phyloP scores from a whole-genome alignment of 1,140 invertebrate genomes.

The Apis florea region DNA sequence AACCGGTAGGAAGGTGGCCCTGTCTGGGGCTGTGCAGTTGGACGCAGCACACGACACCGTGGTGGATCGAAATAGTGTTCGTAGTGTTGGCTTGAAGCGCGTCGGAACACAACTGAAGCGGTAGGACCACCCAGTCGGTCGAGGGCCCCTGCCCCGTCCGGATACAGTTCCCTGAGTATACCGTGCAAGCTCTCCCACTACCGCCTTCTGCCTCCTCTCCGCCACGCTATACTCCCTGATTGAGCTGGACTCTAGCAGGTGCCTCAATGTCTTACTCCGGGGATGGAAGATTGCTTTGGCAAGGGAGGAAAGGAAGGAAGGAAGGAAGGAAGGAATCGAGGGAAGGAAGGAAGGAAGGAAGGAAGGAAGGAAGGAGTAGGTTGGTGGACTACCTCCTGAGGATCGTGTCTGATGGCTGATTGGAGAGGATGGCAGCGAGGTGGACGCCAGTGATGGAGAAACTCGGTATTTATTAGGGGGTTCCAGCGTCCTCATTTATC shows the following conservation, averaged over 20 bases:
- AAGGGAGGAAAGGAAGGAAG: conserved; percentile 63
- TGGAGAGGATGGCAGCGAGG: conserved; percentile 6
- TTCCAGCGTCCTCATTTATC: conserved; percentile 14
- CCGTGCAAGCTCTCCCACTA: conserved; percentile 77
- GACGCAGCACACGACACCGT: conserved; percentile 41
- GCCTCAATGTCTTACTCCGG: conserved; percentile 80
- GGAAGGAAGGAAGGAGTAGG: conserved; percentile 1
- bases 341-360: conserved; percentile 5
- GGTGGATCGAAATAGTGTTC: conserved; percentile 66
- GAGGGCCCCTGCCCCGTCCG: conserved; percentile 71
- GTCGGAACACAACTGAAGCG: conserved; percentile 80
- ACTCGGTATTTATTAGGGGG: conserved; percentile 32
- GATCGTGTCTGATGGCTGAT: conserved; percentile 35
- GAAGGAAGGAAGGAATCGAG: conserved; percentile 42
- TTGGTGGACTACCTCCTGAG: conserved; percentile 34
- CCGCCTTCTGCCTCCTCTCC: conserved; percentile 60
- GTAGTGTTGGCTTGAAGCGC: conserved; percentile 79
- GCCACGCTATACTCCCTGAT: conserved; percentile 66
- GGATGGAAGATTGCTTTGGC: conserved; percentile 77
- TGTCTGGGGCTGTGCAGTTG: conserved; percentile 25
- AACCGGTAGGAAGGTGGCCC: conserved; percentile 37
- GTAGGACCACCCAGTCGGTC: conserved; percentile 80
- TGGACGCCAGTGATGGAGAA: conserved; percentile 17
- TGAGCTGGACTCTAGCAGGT: conserved; percentile 77
- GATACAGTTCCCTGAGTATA: conserved; percentile 75